Evolutionary conservation across 2,888 invertebrate genomes (phyloP), one percentile per base, ranked within the genome.

Genomic region (Achlya flavicornis): DNA sequence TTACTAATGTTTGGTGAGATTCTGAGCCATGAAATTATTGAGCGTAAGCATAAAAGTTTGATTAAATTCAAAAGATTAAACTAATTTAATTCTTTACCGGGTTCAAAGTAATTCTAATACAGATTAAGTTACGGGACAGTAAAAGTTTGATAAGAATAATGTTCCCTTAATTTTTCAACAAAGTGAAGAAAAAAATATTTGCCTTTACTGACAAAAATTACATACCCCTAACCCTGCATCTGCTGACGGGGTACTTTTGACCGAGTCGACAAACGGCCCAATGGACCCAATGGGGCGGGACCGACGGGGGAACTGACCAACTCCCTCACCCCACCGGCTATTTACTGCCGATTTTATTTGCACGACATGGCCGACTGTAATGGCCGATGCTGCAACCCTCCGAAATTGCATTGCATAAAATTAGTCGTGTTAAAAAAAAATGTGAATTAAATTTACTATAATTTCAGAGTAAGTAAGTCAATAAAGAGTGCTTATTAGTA

Each of bases 291-390:
- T 19, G 73, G 77, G 83, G 83, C 86, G 85, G 86, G 84, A 79
- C 84, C 79, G 74, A 76, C 69, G 75, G 83, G 84, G 80, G 73
- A 75, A 89, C 90, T 92, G 93, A 92, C 93, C 93, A 87, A 53
- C 53, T 48, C 81, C 89, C 84, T 88, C 88, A 88, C 80, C 76
- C 75, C 76, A 75, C 74, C 71, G 72, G 80, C 83, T 88, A 89
- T 90, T 88, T 90, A 89, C 88, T 81, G 83, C 85, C 76, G 79
- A 84, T 82, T 83, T 87, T 88, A 88, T 89, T 90, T 83, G 89
- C 89, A 85, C 82, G 86, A 81, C 80, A 88, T 88, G 85, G 87
- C 87, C 75, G 84, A 78, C 80, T 69, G 65, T 58, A 53, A 61
- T 57, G 53, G 53, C 53, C 53, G 53, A 16, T n/a, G 53, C 16